phyloP scores from a whole-genome alignment of 2,888 invertebrate species.

The Brachyptera putata region DNA sequence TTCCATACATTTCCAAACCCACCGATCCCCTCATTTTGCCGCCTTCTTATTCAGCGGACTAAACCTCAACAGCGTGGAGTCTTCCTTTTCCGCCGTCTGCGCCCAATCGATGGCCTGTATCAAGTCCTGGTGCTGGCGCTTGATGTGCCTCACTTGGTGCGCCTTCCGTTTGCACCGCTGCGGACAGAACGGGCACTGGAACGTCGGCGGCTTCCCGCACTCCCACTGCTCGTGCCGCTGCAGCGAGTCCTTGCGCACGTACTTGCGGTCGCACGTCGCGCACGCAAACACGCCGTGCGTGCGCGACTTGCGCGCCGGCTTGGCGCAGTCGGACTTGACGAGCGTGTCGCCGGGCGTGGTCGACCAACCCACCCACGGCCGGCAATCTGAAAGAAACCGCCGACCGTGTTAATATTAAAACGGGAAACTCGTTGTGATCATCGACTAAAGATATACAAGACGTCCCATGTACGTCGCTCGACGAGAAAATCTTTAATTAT shows the following conservation, averaged over 20 bases:
- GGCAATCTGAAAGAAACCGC: neutral
- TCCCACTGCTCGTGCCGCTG: constrained; percentile 44
- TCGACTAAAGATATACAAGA: too few species aligned
- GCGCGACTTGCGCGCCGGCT: constrained; percentile 1
- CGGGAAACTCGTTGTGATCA: too few species aligned
- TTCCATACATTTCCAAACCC: too few species aligned
- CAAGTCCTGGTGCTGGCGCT: constrained; percentile 52
- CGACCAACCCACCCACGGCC: neutral
- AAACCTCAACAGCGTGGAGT: too few species aligned
- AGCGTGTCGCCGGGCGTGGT: neutral
- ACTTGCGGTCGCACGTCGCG: constrained; percentile 37
- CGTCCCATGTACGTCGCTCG: too few species aligned
- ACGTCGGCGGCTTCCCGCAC: constrained; percentile 50
- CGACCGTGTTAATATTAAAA: too few species aligned
- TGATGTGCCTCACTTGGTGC: constrained; percentile 52
- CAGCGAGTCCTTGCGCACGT: constrained; percentile 39
- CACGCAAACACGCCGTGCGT: constrained; percentile 35
- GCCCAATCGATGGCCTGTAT: too few species aligned
- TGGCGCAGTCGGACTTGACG: neutral
- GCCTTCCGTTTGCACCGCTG: constrained; percentile 46
- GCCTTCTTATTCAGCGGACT: too few species aligned
- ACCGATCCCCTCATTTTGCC: too few species aligned
- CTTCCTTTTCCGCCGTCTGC: too few species aligned
- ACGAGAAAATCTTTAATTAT: too few species aligned
- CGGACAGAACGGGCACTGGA: constrained; percentile 48